Evolutionary conservation across 2,888 invertebrate species (phyloP).

Genomic region (Parnassius glacialis): DNA sequence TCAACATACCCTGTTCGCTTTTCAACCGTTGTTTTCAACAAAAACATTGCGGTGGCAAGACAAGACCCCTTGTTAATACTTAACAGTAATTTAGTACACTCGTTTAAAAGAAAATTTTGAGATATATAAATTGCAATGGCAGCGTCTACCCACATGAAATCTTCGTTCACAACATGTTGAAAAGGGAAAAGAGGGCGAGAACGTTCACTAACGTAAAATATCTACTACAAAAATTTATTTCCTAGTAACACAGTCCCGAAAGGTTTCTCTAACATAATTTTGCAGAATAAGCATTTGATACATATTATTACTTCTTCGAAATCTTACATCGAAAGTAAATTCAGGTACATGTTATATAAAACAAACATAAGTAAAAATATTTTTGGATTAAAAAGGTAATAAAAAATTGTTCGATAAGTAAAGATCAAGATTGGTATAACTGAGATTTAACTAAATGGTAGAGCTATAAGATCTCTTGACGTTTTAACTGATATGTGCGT

Average conservation of each 20-base stretch:
- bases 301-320: conserved; percentile 22
- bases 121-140: conserved; percentile 21
- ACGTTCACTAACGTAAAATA: conserved; percentile 50
- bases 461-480: conserved; percentile 14
- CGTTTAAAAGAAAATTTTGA: conserved; percentile 13
- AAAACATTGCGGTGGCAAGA: conserved; percentile 59
- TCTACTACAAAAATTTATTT: conserved; percentile 56
- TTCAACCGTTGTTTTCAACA: conserved; percentile 73
- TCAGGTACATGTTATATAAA: conserved; percentile 61
- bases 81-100: conserved; percentile 18
- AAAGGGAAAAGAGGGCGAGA: conserved; percentile 71
- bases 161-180: conserved; percentile 71
- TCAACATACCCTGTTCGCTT: conserved; percentile 78
- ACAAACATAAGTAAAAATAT: conserved; percentile 27
- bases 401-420: conserved; percentile 21
- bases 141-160: conserved; percentile 28
- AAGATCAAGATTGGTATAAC: conserved; percentile 16
- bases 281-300: conserved; percentile 31
- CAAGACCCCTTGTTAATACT: conserved; percentile 29
- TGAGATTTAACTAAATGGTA: conserved; percentile 13
- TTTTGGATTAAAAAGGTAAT: conserved; percentile 10
- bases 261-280: conserved; percentile 50
- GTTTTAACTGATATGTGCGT: conserved; percentile 1
- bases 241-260: conserved; percentile 75
- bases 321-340: conserved; percentile 27